phyloP scores from a whole-genome alignment of 2,888 invertebrate species.

The Julus scanicus region DNA sequence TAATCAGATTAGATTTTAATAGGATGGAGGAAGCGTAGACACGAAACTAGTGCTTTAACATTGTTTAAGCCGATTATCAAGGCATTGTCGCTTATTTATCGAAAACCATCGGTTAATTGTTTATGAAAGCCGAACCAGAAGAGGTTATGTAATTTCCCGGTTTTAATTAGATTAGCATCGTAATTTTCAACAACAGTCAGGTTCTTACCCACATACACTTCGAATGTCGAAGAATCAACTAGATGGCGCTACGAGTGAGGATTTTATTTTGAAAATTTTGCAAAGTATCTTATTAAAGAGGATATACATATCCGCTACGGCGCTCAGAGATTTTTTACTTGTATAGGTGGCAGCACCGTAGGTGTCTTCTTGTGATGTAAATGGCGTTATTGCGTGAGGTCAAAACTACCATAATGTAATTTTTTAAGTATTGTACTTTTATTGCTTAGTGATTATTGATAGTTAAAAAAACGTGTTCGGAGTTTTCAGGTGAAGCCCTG shows the following conservation, averaged over 20 bases:
- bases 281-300: too few species aligned
- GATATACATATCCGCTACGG: too few species aligned
- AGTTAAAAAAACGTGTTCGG: too few species aligned
- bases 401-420: too few species aligned
- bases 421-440: too few species aligned
- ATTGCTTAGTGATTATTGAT: too few species aligned
- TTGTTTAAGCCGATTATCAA: neutral
- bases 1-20: constrained; percentile 1
- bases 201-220: neutral
- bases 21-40: neutral
- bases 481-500: too few species aligned
- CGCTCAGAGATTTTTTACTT: too few species aligned
- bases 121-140: neutral
- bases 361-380: too few species aligned
- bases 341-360: too few species aligned
- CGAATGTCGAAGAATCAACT: neutral
- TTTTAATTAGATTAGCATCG: neutral
- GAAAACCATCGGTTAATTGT: constrained; percentile 1
- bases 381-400: too few species aligned
- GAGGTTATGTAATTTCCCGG: neutral
- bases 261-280: too few species aligned
- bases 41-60: constrained; percentile 1
- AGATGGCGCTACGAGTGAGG: neutral
- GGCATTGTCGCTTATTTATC: neutral
- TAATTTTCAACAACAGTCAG: neutral